A percentile compares a stretch with the other conserved stretches of the same genome.
Conservation (phyloP, 2,888 invertebrate genomes). For the Standfussiana lucernea region DNA sequence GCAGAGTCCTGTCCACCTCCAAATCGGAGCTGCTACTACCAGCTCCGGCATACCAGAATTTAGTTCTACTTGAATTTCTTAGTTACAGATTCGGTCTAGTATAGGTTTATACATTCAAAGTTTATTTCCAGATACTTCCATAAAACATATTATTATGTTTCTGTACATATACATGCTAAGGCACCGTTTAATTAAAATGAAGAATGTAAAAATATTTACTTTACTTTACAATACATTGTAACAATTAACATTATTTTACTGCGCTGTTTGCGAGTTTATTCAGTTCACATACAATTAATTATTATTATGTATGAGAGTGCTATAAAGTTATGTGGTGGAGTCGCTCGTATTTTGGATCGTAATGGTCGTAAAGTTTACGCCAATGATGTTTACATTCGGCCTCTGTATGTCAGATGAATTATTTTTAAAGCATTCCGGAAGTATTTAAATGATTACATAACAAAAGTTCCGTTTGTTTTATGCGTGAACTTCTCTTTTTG, state of each 20-base stretch:
- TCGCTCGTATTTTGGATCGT: background rate
- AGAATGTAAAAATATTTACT: background rate
- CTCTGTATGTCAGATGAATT: conserved; percentile 9
- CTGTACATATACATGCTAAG: background rate
- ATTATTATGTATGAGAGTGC: conserved; percentile 12
- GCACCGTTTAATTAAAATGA: conserved; percentile 6
- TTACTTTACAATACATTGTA: background rate
- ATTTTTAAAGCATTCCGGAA: background rate
- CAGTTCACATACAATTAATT: conserved; percentile 35
- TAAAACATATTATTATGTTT: background rate
- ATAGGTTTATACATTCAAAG: background rate
- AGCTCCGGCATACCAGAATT: background rate
- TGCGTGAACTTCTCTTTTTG: background rate
- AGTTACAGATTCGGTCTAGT: background rate
- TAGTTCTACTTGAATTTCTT: background rate
- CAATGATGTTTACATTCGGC: conserved; percentile 20
- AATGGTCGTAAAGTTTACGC: conserved; percentile 35
- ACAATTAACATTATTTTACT: conserved; percentile 25
- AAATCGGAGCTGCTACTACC: background rate
- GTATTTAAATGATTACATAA: background rate
- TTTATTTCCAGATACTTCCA: background rate
- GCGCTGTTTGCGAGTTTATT: conserved; percentile 20
- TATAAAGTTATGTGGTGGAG: conserved; percentile 10
- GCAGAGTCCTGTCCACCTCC: too few relatives aligned
- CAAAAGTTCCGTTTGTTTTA: conserved; percentile 4